These are phyloP conservation scores for Habroteleia sp. DNA, from an alignment of 2,888 invertebrate species.

Conservation along the genomic window DNA sequence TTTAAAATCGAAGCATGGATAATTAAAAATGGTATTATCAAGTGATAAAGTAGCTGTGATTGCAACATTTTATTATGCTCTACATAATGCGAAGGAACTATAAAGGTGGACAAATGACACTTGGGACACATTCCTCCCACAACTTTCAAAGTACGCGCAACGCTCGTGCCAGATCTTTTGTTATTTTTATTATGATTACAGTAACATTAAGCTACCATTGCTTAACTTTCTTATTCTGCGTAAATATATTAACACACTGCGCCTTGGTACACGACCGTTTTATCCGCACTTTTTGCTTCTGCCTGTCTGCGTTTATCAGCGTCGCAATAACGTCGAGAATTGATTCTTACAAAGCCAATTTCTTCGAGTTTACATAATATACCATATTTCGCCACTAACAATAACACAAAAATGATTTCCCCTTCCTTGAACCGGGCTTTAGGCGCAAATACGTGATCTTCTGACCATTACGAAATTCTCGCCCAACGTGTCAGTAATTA, in stretches of 20 bases:
- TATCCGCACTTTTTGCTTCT: conserved; percentile 21
- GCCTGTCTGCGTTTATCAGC: conserved; percentile 18
- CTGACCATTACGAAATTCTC: conserved; percentile 14
- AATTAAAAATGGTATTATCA: too few relatives aligned
- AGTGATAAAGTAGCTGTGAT: too few relatives aligned
- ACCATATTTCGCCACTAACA: conserved; percentile 27
- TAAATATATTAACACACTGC: conserved; percentile 21
- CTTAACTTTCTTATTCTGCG: conserved; percentile 16
- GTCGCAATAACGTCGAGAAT: conserved; percentile 3
- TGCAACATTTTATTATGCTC: too few relatives aligned
- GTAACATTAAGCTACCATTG: conserved; percentile 5
- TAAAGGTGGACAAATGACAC: too few relatives aligned
- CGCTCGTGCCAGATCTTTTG: conserved; percentile 7
- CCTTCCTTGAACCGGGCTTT: conserved; percentile 6
- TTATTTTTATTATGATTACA: conserved; percentile 8
- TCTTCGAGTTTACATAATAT: conserved; percentile 28
- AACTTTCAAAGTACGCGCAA: not conserved
- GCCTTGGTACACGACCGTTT: conserved; percentile 13
- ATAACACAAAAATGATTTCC: conserved; percentile 29
- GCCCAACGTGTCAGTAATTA: conserved; percentile 4
- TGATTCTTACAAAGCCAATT: conserved; percentile 21
- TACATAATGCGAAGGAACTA: too few relatives aligned
- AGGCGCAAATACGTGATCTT: conserved; percentile 22
- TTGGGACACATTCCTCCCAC: not conserved
- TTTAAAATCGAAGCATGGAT: too few relatives aligned